Evolutionary conservation across 2,113 vertebrate species (phyloP).

Genomic region (Gnathonemus echidnorhynchus): DNA sequence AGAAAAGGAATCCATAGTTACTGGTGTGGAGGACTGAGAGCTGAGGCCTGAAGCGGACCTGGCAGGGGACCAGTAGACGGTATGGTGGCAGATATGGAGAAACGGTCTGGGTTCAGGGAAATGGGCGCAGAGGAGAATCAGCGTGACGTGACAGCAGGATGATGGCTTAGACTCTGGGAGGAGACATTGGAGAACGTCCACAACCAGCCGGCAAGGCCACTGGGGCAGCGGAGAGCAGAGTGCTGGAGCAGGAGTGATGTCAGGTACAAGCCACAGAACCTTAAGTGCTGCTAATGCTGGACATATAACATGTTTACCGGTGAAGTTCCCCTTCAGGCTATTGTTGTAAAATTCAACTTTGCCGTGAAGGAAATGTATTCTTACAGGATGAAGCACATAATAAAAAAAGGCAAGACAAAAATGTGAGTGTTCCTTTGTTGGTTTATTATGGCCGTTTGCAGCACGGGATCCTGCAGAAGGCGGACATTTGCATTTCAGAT

Average conservation of each 20-base stretch:
- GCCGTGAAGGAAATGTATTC: background rate
- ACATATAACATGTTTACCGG: background rate
- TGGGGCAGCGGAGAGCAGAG: background rate
- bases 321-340: background rate
- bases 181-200: background rate
- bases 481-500: conserved; percentile 5
- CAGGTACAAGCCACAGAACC: background rate
- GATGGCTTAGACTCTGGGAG: background rate
- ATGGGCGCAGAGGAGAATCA: background rate
- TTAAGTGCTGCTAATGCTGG: background rate
- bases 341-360: background rate
- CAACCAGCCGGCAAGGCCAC: background rate
- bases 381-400: background rate
- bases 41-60: background rate
- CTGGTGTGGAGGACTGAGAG: background rate
- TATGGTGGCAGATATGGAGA: background rate
- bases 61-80: background rate
- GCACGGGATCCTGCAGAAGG: background rate
- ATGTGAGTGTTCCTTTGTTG: background rate
- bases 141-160: background rate
- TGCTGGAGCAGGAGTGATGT: background rate
- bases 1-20: background rate
- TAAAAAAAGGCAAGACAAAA: background rate
- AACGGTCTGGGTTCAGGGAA: background rate
- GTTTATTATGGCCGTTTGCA: background rate